Conservation (phyloP, 2,888 invertebrate genomes). For the Tenthredo distinguenda region DNA sequence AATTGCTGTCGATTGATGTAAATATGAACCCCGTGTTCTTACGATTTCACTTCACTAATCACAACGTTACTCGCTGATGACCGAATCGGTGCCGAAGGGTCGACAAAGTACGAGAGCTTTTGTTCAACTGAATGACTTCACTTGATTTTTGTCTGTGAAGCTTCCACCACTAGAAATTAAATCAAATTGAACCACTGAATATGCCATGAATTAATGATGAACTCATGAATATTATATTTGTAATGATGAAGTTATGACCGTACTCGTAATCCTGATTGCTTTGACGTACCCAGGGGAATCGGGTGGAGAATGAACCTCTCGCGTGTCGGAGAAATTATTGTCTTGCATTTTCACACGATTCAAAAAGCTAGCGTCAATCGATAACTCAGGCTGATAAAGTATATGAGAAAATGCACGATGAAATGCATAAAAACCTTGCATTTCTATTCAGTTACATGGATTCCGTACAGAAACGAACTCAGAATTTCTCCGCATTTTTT, state of each 20-base stretch:
- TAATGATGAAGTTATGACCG: background rate
- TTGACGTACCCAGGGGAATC: background rate
- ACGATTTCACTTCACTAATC: background rate
- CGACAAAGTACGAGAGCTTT: background rate
- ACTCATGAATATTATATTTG: background rate
- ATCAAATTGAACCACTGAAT: background rate
- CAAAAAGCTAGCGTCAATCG: background rate
- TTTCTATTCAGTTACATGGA: too few species aligned
- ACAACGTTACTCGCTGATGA: background rate
- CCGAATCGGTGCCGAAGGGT: background rate
- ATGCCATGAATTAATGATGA: background rate
- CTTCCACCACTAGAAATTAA: background rate
- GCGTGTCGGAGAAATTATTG: background rate
- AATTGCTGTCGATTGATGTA: background rate
- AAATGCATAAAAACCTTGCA: background rate
- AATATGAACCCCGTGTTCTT: background rate
- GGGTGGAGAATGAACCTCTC: background rate
- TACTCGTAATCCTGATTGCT: background rate
- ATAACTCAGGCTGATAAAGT: background rate
- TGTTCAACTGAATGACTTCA: background rate
- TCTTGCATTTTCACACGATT: background rate
- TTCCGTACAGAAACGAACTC: too few species aligned
- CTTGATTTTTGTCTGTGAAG: background rate
- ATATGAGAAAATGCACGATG: background rate
- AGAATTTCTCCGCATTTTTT: too few species aligned